These are phyloP conservation scores for Enteromius treurensis DNA, from an alignment of 2,797 vertebrate species.

Conservation along the genomic window DNA sequence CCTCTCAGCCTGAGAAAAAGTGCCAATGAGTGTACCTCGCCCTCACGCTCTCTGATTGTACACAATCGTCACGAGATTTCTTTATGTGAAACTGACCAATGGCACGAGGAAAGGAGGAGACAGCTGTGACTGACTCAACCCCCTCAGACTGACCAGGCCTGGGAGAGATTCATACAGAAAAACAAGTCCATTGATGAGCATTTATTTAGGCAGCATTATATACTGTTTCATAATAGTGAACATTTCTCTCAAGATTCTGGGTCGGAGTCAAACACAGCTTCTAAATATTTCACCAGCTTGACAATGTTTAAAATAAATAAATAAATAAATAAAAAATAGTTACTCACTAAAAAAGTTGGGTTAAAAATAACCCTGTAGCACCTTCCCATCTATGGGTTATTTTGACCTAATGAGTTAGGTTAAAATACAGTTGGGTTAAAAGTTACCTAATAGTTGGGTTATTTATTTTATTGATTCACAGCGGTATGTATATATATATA, in stretches of 20 bases:
- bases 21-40: slow-evolving; percentile 6
- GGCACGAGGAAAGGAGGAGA: slow-evolving; percentile 49
- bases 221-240: neutral
- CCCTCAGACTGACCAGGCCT: slow-evolving; percentile 12
- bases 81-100: slow-evolving; percentile 55
- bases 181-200: neutral
- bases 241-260: neutral
- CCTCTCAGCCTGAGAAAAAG: slow-evolving; percentile 12
- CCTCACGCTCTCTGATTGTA: slow-evolving; percentile 19
- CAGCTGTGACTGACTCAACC: slow-evolving; percentile 32
- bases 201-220: neutral
- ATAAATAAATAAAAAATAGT: neutral
- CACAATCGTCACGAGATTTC: slow-evolving; percentile 48
- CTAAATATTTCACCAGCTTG: neutral
- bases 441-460: too few species aligned
- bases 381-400: too few species aligned
- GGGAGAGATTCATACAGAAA: slow-evolving; percentile 13
- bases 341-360: neutral
- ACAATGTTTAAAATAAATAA: neutral
- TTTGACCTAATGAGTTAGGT: too few species aligned
- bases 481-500: too few species aligned
- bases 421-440: too few species aligned
- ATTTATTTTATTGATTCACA: too few species aligned
- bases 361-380: neutral
- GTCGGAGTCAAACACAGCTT: neutral